These are phyloP conservation scores for Ceraclea dissimilis DNA, from an alignment of 2,888 invertebrate genomes.

Conservation along the genomic window DNA sequence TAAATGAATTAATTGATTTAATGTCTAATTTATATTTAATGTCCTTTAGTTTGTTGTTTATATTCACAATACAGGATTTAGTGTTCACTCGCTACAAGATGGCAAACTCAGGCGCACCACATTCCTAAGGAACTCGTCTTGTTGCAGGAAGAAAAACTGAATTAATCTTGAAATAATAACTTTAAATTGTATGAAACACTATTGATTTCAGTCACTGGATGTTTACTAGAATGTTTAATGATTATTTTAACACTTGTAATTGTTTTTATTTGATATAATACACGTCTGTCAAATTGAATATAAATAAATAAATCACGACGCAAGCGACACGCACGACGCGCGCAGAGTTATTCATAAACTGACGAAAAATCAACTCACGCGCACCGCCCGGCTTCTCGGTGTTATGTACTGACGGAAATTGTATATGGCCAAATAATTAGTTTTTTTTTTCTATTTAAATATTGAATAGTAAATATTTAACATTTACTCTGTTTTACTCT, in stretches of 20 bases:
- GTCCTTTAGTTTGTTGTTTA: background rate
- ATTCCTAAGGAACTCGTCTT: background rate
- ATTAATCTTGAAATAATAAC: background rate
- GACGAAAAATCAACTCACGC: background rate
- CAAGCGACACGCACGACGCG: background rate
- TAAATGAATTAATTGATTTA: too few species aligned
- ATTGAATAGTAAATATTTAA: too few species aligned
- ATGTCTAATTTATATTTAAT: too few species aligned
- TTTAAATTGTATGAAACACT: background rate
- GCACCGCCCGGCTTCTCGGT: background rate
- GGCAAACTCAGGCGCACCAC: background rate
- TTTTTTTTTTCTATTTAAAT: too few species aligned
- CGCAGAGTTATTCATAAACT: background rate
- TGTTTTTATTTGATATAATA: background rate
- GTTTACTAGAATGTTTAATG: background rate
- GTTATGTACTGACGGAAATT: background rate
- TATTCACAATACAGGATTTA: background rate
- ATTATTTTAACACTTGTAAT: background rate
- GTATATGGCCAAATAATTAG: too few species aligned
- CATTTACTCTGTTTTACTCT: too few species aligned
- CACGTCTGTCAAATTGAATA: background rate
- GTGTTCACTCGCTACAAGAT: background rate
- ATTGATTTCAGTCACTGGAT: background rate
- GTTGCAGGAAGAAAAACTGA: too few species aligned
- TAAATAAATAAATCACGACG: background rate